Conservation (phyloP, 2,797 vertebrate species). For the Austrolebias charrua region DNA sequence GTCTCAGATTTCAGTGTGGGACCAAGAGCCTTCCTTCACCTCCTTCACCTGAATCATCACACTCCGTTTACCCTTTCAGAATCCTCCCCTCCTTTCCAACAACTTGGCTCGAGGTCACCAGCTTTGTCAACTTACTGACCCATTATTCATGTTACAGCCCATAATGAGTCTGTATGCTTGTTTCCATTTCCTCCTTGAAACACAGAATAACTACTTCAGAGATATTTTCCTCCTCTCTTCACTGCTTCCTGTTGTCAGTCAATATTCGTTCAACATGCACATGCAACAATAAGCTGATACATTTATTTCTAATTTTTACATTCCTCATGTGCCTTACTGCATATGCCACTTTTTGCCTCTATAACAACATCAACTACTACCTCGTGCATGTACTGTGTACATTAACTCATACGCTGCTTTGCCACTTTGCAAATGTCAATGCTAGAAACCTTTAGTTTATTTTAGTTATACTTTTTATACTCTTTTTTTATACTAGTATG, state of each 20-base stretch:
- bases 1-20: constrained; percentile 66
- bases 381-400: no score
- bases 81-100: constrained; percentile 12
- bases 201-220: background rate
- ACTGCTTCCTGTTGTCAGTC: background rate
- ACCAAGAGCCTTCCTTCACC: constrained; percentile 18
- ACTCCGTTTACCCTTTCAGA: constrained; percentile 9
- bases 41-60: constrained; percentile 26
- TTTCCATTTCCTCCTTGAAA: constrained; percentile 14
- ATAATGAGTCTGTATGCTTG: constrained; percentile 25
- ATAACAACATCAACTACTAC: no score
- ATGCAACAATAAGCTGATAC: background rate
- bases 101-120: constrained; percentile 26
- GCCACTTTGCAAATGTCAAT: no score
- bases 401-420: no score
- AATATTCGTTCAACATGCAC: background rate
- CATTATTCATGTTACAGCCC: constrained; percentile 10
- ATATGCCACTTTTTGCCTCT: no score
- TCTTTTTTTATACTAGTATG: no score
- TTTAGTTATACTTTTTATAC: no score
- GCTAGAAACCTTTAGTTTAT: no score
- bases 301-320: background rate
- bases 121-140: constrained; percentile 32
- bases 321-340: no score
- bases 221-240: background rate